These are phyloP conservation scores for Agrochola lychnidis DNA, from an alignment of 2,888 invertebrate genomes.

Conservation along the genomic window DNA sequence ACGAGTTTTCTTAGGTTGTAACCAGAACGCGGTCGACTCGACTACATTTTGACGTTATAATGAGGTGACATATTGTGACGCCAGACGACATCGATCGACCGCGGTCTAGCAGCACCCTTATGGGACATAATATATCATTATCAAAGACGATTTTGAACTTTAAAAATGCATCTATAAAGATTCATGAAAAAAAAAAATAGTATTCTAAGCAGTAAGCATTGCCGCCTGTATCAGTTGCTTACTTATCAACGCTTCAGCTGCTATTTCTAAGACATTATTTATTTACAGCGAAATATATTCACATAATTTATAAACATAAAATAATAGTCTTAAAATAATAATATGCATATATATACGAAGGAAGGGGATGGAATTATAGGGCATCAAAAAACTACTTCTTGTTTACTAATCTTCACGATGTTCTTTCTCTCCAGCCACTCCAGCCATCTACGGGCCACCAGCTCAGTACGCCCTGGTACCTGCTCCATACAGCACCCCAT, in stretches of 20 bases:
- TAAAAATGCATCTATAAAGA: background rate
- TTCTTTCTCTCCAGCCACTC: slow-evolving; percentile 75
- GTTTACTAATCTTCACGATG: background rate
- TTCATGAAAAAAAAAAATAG: too few relatives aligned
- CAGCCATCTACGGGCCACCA: slow-evolving; percentile 84
- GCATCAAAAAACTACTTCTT: background rate
- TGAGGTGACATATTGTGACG: background rate
- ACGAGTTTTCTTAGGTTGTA: background rate
- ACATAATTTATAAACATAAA: background rate
- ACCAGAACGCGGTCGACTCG: background rate
- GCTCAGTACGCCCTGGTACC: slow-evolving; percentile 85
- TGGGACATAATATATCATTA: background rate
- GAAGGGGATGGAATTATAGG: background rate
- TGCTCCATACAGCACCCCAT: slow-evolving; percentile 83
- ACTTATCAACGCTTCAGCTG: background rate
- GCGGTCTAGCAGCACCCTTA: background rate
- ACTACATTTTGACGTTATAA: background rate
- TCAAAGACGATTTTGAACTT: background rate
- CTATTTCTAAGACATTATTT: background rate
- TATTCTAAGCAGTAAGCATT: too few relatives aligned
- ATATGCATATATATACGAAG: background rate
- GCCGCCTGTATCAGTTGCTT: background rate
- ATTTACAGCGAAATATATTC: background rate
- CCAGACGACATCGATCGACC: too few relatives aligned
- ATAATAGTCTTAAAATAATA: background rate